These are phyloP conservation scores for Numenius arquata DNA, from an alignment of 2,113 vertebrate genomes.

Conservation along the genomic window DNA sequence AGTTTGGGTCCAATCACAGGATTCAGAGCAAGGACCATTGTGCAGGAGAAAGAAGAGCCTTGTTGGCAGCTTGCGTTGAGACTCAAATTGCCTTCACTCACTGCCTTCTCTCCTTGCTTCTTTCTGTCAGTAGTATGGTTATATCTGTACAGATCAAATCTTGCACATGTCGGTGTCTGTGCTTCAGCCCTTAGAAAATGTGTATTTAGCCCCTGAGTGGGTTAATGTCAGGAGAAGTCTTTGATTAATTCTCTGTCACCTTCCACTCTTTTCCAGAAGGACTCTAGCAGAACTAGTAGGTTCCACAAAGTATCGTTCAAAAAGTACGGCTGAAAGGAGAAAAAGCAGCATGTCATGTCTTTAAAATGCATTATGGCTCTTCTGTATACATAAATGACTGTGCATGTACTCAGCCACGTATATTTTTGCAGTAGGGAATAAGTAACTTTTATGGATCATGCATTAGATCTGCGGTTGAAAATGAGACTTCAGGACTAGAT, in stretches of 20 bases:
- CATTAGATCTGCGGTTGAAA: not conserved
- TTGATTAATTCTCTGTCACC: not conserved
- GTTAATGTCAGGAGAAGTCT: not conserved
- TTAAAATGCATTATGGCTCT: not conserved
- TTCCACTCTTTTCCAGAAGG: not conserved
- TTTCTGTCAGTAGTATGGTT: not conserved
- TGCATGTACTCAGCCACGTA: not conserved
- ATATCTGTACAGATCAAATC: not conserved
- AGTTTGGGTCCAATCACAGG: not conserved
- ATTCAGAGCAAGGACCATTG: rapidly evolving
- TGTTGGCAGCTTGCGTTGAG: not conserved
- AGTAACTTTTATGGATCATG: not conserved
- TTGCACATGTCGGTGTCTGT: not conserved
- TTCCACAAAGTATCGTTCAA: not conserved
- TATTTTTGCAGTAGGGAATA: not conserved
- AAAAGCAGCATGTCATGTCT: not conserved
- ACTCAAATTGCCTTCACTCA: not conserved
- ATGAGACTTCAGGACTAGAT: not conserved
- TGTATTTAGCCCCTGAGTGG: not conserved
- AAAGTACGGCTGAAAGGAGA: not conserved
- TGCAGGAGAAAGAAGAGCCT: not conserved
- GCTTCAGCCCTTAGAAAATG: not conserved
- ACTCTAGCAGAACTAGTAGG: not conserved
- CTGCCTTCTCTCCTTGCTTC: not conserved
- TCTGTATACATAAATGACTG: not conserved